Evolutionary conservation across 2,797 vertebrate species (phyloP), one percentile per base, ranked within the genome.

Genomic region (Propithecus perrieri): DNA sequence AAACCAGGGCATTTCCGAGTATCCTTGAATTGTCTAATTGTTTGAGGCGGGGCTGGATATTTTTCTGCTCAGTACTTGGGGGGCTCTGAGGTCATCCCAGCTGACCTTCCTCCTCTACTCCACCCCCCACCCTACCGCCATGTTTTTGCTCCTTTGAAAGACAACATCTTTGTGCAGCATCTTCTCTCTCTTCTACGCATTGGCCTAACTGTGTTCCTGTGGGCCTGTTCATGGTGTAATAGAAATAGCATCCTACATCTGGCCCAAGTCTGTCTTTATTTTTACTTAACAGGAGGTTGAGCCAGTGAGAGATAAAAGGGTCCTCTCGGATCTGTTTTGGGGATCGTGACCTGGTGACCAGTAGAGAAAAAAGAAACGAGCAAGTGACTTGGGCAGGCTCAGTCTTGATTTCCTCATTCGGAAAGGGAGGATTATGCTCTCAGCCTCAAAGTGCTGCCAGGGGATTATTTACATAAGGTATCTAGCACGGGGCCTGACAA

Each of bases 31-130:
- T 74, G n/a, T 57, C 35, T 79, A 15, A 26, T 33, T 75, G 55
- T 50, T 48, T 4, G 0, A 33, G 13, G 20, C n/a, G 43, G 0
- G 1, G 1, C 11, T 33, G 20, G 24, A 28, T 7, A 65, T 67
- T 33, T 30, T 15, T 24, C 33, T 57, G 20, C 55, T 59, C 11
- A 6, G 74, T 33, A 33, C 7, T 18, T 6, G 55, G 57, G 38
- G 26, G 76, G 14, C 50, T 12, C 63, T 38, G 20, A n/a, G 30
- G 48, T 79, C 57, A 30, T 41, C 35, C 53, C 5, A 3, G 33
- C 50, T n/a, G 24, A 46, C 2, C 33, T 78, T 69, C 48, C 57
- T 46, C 18, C 61, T 17, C 33, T 3, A 0, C 7, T 12, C 22
- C 20, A 10, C 5, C 50, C 17, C 65, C 10, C 2, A 1, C 7